Evolutionary conservation across 2,113 vertebrate genomes (phyloP).

Genomic region (Phaethon lepturus): DNA sequence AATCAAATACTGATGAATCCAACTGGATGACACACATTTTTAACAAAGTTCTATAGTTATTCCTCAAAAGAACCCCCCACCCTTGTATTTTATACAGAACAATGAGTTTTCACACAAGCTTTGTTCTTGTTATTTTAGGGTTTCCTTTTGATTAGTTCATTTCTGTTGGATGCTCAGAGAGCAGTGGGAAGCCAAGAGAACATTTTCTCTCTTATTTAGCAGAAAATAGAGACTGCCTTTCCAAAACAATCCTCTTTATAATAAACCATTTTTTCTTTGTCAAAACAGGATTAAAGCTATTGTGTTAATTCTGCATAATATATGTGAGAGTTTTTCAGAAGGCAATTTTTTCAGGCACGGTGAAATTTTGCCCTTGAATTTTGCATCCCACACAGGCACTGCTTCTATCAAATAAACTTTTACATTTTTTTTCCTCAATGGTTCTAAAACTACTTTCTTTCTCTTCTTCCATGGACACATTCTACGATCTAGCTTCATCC

Average conservation of each 20-base stretch:
- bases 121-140: conserved; percentile 13
- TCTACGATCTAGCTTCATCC: not conserved
- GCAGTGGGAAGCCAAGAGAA: not conserved
- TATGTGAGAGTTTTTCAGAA: conserved; percentile 14
- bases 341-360: not conserved
- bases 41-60: not conserved
- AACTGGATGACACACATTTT: not conserved
- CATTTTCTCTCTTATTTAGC: not conserved
- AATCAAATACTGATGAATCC: not conserved
- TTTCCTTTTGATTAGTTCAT: not conserved
- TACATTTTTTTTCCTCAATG: not conserved
- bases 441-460: not conserved
- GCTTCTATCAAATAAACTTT: not conserved
- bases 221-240: conserved; percentile 2
- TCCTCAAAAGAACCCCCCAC: not conserved
- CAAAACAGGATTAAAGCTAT: not conserved
- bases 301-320: not conserved
- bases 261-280: not conserved
- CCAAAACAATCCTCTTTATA: not conserved
- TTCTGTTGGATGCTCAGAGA: not conserved
- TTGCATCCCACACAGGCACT: not conserved
- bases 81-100: not conserved
- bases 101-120: not conserved
- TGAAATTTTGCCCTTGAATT: not conserved
- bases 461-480: not conserved